Evolutionary conservation across 1,140 invertebrate genomes (phyloP), one percentile per base, ranked within the genome.

Genomic region (Oncopodura yosiiana): DNA sequence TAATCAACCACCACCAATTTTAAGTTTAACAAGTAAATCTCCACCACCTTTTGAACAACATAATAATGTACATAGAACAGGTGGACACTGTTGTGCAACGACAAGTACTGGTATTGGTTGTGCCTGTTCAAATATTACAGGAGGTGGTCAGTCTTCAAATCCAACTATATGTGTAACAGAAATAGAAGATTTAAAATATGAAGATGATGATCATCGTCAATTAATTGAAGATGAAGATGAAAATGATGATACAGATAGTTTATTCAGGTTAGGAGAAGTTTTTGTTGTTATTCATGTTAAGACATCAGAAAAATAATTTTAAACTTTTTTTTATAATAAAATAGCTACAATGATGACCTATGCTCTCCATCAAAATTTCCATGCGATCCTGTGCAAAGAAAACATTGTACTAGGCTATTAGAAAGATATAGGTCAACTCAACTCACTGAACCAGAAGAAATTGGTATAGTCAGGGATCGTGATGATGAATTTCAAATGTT

Each of bases 101-200:
- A n/a, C n/a, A n/a, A n/a, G n/a, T n/a, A n/a, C n/a, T n/a, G n/a
- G n/a, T n/a, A n/a, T n/a, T n/a, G n/a, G n/a, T n/a, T n/a, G n/a
- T n/a, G n/a, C n/a, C n/a, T n/a, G n/a, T n/a, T n/a, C n/a, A n/a
- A n/a, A n/a, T n/a, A n/a, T n/a, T n/a, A 19, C 11, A 14, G 38
- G 6, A 14, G 8, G 8, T 5, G 54, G 54, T 43, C 54, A 29
- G 9, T 32, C 37, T 30, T 46, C 34, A 18, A 43, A 38, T 23
- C 46, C 45, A 51, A 2, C 14, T 12, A 49, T 73, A 54, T 73
- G 70, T 11, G 66, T 80, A 3, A 71, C 78, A 3, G 83, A 86
- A 65, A 84, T 86, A 19, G 83, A 86, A 69, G 83, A 87, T 70
- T 69, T 86, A n/a, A 49, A 75, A 6, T 74, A 49, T 23, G 18